Percentiles rank a stretch among this genome's conserved stretches.
Evolutionary conservation across 2,113 vertebrate genomes (phyloP).

Genomic region (Oreocharis arfaki): DNA sequence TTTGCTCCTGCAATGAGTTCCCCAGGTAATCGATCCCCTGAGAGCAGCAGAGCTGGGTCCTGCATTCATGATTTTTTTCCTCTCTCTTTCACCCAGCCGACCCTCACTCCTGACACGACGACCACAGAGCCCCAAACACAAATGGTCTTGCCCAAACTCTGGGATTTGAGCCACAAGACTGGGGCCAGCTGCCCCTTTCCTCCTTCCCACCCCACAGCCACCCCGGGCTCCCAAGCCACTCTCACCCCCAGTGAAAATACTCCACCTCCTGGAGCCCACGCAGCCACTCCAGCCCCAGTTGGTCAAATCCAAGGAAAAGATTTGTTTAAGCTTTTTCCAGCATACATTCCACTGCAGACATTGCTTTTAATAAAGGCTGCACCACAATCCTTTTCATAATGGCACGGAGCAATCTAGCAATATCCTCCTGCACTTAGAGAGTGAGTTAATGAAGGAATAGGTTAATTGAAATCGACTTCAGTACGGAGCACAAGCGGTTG

Average conservation of each 20-base stretch:
- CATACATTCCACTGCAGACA: not conserved
- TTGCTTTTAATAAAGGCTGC: conserved; percentile 48
- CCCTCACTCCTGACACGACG: not conserved
- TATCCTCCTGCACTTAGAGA: conserved; percentile 56
- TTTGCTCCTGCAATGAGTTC: not conserved
- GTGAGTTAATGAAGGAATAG: conserved; percentile 63
- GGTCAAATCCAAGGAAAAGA: conserved; percentile 56
- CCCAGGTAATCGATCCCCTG: not conserved
- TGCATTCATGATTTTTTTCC: not conserved
- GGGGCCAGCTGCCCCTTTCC: not conserved
- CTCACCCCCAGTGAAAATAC: not conserved
- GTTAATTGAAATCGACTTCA: conserved; percentile 62
- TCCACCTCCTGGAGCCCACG: not conserved
- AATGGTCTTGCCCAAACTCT: not conserved
- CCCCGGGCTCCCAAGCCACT: not conserved
- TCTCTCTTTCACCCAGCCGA: not conserved
- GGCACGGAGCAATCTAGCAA: conserved; percentile 36
- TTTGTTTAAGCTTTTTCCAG: conserved; percentile 49
- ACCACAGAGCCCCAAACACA: not conserved
- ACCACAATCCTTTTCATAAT: conserved; percentile 49
- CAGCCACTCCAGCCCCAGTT: not conserved
- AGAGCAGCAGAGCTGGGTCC: accelerated
- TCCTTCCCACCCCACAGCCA: not conserved
- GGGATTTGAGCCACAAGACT: not conserved
- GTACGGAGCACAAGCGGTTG: not conserved